Conservation (phyloP, 2,888 invertebrate species). For the Meiosimyza platycephala region DNA sequence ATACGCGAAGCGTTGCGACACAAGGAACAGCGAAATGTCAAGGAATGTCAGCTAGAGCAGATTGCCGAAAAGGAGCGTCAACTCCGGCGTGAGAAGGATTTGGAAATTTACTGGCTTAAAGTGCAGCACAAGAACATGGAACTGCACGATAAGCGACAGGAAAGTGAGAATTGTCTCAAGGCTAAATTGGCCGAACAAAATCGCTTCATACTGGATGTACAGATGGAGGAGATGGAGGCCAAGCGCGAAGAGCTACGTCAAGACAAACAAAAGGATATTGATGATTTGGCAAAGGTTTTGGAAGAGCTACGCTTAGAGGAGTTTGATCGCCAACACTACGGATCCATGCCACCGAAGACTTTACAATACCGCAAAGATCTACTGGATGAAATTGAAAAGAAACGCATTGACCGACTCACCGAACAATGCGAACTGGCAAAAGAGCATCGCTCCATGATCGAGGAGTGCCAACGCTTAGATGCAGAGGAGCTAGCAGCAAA, state of each 20-base stretch:
- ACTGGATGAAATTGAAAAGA: constrained; percentile 49
- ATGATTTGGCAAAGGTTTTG: constrained; percentile 45
- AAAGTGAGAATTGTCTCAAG: constrained; percentile 49
- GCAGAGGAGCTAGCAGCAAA: constrained; percentile 47
- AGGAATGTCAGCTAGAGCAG: constrained; percentile 58
- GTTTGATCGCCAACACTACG: constrained; percentile 45
- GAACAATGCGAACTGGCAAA: constrained; percentile 47
- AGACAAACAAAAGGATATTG: constrained; percentile 48
- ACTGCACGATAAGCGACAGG: constrained; percentile 48
- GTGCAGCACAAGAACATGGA: constrained; percentile 50
- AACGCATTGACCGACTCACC: constrained; percentile 39
- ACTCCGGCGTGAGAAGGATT: constrained; percentile 48
- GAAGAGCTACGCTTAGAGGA: constrained; percentile 52
- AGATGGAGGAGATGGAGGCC: constrained; percentile 46
- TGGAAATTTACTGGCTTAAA: constrained; percentile 54
- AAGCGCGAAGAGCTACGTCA: constrained; percentile 41
- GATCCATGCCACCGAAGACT: constrained; percentile 22
- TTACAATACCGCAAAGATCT: constrained; percentile 53
- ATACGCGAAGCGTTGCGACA: constrained; percentile 58
- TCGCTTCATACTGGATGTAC: constrained; percentile 46
- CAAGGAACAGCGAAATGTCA: constrained; percentile 53
- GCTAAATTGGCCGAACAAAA: constrained; percentile 47
- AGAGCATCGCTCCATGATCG: constrained; percentile 53
- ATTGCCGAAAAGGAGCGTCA: constrained; percentile 57
- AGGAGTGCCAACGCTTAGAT: constrained; percentile 52